Conservation (phyloP, 2,888 invertebrate genomes). For the Caenorhabditis virilis region DNA sequence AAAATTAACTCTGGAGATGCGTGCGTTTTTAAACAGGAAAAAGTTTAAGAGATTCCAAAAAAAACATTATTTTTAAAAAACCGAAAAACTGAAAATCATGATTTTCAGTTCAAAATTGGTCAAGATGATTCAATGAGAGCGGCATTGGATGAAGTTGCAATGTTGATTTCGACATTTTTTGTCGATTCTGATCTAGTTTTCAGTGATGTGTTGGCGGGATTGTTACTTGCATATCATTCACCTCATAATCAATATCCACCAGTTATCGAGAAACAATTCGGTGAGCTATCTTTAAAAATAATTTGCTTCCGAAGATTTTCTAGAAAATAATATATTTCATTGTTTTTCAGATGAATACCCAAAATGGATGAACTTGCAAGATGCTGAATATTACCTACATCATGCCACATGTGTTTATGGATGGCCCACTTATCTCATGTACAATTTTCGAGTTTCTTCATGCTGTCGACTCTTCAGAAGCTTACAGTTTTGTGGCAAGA, state of each 20-base stretch:
- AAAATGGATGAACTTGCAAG: conserved; percentile 43
- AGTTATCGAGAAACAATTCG: conserved; percentile 19
- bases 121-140: conserved; percentile 59
- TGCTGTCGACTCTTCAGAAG: conserved; percentile 41
- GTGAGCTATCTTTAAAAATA: conserved; percentile 8
- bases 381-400: conserved; percentile 72
- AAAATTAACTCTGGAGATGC: too few relatives aligned
- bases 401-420: conserved; percentile 85
- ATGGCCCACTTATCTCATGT: conserved; percentile 79
- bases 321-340: too few relatives aligned
- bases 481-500: conserved; percentile 49
- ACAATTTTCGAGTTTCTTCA: conserved; percentile 50
- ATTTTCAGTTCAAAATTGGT: conserved; percentile 62
- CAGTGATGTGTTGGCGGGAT: conserved; percentile 85
- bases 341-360: conserved; percentile 13
- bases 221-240: conserved; percentile 76
- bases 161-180: conserved; percentile 65
- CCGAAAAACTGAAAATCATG: neutral
- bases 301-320: too few relatives aligned
- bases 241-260: conserved; percentile 52
- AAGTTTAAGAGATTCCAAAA: too few relatives aligned
- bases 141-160: conserved; percentile 65
- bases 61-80: too few relatives aligned
- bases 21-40: too few relatives aligned
- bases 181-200: conserved; percentile 79